Base-by-base conservation (phyloP, 2,888 invertebrate species). In the Spatulosminthurus flaviceps region DNA sequence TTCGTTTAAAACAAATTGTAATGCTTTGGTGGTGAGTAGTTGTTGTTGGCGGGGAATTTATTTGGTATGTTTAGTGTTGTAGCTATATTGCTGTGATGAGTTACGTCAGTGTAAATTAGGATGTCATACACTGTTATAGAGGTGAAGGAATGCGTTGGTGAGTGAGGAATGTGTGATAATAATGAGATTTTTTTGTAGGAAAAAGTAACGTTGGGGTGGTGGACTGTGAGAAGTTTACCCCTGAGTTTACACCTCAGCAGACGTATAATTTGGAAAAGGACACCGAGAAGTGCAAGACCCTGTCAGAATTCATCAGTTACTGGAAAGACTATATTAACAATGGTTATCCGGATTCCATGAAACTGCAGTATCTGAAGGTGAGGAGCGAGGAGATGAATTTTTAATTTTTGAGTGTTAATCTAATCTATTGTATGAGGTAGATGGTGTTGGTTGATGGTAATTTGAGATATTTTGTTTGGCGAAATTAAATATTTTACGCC, bases 341-440 rank as follows among this genome's bases (percentile, higher is more conserved):
- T 77, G 86, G 87, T 77, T 87, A 89, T 83, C 86, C 88, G 0
- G 83, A 86, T 22, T 86, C 88, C 43, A 86, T 89, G 87, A 88
- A 89, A 43, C 88, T 92, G 80, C 89, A 94, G 51, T 97, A 97
- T 88, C 89, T 97, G 83, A 97, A 97, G 87, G 88, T 87, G n/a
- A n/a, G n/a, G n/a, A n/a, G n/a, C n/a, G n/a, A n/a, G n/a, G n/a
- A 83, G 51, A 80, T 43, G n/a, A 60, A 61, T 77, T 34, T 34
- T n/a, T n/a, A n/a, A n/a, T n/a, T n/a, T n/a, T n/a, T n/a, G n/a
- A n/a, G n/a, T 26, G 41, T 76, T 9, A 13, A 13, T 51, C 51
- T 19, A 2, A 2, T 2, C 16, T 51, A 16, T 13, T 9, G 51
- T 51, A 51, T n/a, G n/a, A n/a, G n/a, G n/a, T n/a, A n/a, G n/a